These are phyloP conservation scores for Pseudopleuronectes americanus DNA, from an alignment of 2,797 vertebrate species.

Conservation along the genomic window DNA sequence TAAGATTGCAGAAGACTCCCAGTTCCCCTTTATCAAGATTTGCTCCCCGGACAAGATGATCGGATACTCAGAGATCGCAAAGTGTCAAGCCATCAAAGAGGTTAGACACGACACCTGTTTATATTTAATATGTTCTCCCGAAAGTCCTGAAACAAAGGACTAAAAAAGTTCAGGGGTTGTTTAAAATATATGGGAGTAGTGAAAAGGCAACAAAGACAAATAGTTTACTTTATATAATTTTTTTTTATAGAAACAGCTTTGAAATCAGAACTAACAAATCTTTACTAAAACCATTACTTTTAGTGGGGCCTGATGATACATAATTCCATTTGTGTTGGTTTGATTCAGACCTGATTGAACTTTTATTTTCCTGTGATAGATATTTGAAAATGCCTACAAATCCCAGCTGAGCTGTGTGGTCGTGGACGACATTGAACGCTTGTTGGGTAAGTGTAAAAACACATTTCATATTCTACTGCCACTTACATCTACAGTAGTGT, in stretches of 20 bases:
- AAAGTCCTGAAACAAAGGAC: neutral
- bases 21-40: constrained; percentile 98
- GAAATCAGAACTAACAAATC: no score
- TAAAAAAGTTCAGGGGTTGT: neutral
- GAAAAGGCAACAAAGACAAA: no score
- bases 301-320: no score
- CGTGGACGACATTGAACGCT: constrained; percentile 94
- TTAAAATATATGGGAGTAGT: neutral
- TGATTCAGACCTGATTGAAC: no score
- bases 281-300: no score
- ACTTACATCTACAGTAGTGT: neutral
- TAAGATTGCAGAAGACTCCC: constrained; percentile 94
- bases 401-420: constrained; percentile 98
- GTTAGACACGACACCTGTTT: constrained; percentile 62
- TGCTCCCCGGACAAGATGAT: constrained; percentile 99
- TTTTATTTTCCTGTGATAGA: constrained; percentile 76
- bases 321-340: no score
- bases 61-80: constrained; percentile 94
- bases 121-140: neutral
- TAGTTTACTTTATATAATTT: no score
- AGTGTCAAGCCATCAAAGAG: constrained; percentile 98
- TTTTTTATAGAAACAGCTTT: no score
- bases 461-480: neutral
- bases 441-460: constrained; percentile 86
- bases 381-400: constrained; percentile 98